These are phyloP conservation scores for Petrocephalus schoutedeni DNA, from an alignment of 2,797 vertebrate genomes.

Conservation along the genomic window DNA sequence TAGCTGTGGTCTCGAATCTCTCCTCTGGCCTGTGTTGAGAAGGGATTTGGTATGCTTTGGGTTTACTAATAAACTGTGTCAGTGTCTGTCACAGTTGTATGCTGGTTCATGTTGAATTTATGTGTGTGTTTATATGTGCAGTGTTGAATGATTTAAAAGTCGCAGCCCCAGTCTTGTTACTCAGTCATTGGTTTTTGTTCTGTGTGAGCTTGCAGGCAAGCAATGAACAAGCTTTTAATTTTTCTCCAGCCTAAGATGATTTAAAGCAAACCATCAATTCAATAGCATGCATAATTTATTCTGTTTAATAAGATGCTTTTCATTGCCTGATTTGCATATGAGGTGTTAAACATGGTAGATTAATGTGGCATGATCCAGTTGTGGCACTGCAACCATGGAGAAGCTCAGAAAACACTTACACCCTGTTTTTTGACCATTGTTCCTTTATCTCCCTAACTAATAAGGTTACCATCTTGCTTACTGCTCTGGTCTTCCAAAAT, in stretches of 20 bases:
- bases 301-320: constrained; percentile 1
- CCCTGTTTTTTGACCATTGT: not conserved
- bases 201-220: not conserved
- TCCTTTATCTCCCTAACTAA: not conserved
- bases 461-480: not conserved
- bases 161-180: not conserved
- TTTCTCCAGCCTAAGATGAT: not conserved
- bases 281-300: not conserved
- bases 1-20: not conserved
- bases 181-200: not conserved
- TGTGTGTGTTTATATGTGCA: not conserved
- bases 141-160: not conserved
- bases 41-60: not conserved
- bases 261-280: not conserved
- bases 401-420: not conserved
- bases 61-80: not conserved
- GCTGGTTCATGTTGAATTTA: not conserved
- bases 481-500: not conserved
- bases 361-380: not conserved
- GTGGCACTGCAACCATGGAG: not conserved
- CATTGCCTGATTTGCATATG: not conserved
- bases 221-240: not conserved
- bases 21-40: not conserved
- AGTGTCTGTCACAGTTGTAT: not conserved
- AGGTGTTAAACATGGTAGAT: not conserved